Conservation (phyloP, 1,140 invertebrate genomes). For the Diabrotica undecimpunctata region DNA sequence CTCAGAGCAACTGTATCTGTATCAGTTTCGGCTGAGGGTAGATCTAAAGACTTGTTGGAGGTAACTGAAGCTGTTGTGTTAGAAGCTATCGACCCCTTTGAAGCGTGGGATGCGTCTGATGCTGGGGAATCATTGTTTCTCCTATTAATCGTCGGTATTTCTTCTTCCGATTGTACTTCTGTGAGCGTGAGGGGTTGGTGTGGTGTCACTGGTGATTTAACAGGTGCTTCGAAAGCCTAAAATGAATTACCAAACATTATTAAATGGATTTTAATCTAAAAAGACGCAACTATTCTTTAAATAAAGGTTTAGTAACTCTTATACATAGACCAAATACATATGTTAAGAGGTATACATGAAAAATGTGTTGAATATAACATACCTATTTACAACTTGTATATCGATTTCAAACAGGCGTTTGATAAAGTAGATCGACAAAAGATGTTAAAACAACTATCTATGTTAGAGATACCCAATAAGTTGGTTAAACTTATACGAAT, state of each 20-base stretch:
- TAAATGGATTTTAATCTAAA: background rate
- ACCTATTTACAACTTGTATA: no score
- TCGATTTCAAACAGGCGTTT: no score
- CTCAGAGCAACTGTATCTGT: background rate
- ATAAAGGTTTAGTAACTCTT: background rate
- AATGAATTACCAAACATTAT: background rate
- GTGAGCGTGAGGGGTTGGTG: constrained; percentile 29
- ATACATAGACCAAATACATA: background rate
- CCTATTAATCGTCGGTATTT: constrained; percentile 24
- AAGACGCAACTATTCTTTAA: background rate
- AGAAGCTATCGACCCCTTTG: constrained; percentile 32
- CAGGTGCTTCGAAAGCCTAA: constrained; percentile 31
- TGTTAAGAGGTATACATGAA: no score
- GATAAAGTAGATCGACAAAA: no score
- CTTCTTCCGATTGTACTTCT: constrained; percentile 32
- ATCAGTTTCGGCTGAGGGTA: constrained; percentile 3
- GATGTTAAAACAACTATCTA: no score
- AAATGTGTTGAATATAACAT: no score
- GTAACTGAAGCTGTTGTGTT: constrained; percentile 35
- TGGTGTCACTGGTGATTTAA: constrained; percentile 38
- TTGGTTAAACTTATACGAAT: no score
- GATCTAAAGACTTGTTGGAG: constrained; percentile 31
- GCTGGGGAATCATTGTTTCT: constrained; percentile 24
- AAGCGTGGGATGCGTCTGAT: constrained; percentile 33
- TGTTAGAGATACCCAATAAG: no score